phyloP scores from a whole-genome alignment of 2,888 invertebrate species.

The Eueremaeus valkanovi region DNA sequence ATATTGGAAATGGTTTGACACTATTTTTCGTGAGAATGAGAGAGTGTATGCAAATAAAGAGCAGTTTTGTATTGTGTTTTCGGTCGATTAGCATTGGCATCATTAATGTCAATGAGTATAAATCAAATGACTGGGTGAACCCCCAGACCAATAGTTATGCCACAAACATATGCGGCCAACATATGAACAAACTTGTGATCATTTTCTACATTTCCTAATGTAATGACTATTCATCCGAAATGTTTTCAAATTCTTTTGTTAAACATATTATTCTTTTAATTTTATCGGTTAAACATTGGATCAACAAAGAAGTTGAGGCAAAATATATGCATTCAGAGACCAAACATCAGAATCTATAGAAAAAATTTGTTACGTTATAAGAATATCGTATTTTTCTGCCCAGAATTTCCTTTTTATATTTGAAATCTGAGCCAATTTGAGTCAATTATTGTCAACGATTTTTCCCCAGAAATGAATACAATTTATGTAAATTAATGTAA shows the following conservation, averaged over 20 bases:
- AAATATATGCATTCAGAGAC: neutral
- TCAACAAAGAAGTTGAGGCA: neutral
- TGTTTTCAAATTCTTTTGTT: conserved; percentile 10
- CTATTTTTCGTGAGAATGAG: neutral
- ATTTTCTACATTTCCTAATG: neutral
- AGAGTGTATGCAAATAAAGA: neutral
- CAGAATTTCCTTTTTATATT: too few relatives aligned
- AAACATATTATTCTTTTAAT: neutral
- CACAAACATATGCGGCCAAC: conserved; percentile 28
- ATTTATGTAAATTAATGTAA: too few relatives aligned
- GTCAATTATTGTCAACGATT: too few relatives aligned
- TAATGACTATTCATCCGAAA: conserved; percentile 15
- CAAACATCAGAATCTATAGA: too few relatives aligned
- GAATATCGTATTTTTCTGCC: too few relatives aligned
- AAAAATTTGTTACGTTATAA: too few relatives aligned
- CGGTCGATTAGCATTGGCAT: conserved; percentile 21
- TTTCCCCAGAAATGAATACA: too few relatives aligned
- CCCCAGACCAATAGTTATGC: conserved; percentile 1
- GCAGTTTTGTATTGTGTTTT: conserved; percentile 24
- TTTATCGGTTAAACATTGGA: neutral
- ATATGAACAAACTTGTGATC: too few relatives aligned
- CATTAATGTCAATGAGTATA: conserved; percentile 14
- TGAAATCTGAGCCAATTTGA: too few relatives aligned
- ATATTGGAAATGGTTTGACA: neutral
- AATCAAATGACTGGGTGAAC: conserved; percentile 20